A percentile compares a stretch with the other conserved stretches of the same genome.
Evolutionary conservation across 2,888 invertebrate genomes (phyloP).

Genomic region (Conchocele bisecta): DNA sequence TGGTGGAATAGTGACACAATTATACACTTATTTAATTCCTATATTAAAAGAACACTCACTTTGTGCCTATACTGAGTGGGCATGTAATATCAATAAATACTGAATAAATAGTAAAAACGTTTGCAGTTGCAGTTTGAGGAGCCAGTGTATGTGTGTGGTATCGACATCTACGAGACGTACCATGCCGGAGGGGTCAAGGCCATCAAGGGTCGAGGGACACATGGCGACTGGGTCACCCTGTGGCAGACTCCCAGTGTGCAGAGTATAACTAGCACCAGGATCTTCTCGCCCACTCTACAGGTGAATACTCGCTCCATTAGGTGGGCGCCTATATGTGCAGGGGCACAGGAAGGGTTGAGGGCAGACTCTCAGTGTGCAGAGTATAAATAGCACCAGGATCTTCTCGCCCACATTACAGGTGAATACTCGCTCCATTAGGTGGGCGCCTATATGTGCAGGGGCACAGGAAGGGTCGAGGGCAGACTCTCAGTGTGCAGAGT

Average conservation of each 20-base stretch:
- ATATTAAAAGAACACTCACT: too few relatives aligned
- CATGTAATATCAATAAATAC: too few relatives aligned
- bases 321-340: background rate
- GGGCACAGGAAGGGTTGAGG: too few relatives aligned
- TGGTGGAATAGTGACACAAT: too few relatives aligned
- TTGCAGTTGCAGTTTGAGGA: constrained; percentile 56
- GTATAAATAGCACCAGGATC: constrained; percentile 57
- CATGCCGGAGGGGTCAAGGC: constrained; percentile 59
- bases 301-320: constrained; percentile 22
- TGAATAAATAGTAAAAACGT: too few relatives aligned
- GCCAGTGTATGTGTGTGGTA: constrained; percentile 47
- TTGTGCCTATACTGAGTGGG: too few relatives aligned
- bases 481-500: too few relatives aligned
- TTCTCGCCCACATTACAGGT: constrained; percentile 57
- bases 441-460: background rate
- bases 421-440: background rate
- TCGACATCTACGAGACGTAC: constrained; percentile 66
- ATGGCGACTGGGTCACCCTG: constrained; percentile 61
- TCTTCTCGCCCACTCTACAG: constrained; percentile 59
- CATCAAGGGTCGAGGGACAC: constrained; percentile 43
- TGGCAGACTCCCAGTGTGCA: constrained; percentile 50
- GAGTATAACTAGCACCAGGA: constrained; percentile 54
- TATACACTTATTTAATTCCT: too few relatives aligned
- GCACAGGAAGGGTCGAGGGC: too few relatives aligned
- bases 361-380: constrained; percentile 25